Evolutionary conservation across 2,888 invertebrate genomes (phyloP).

Genomic region (Coremacera marginata): DNA sequence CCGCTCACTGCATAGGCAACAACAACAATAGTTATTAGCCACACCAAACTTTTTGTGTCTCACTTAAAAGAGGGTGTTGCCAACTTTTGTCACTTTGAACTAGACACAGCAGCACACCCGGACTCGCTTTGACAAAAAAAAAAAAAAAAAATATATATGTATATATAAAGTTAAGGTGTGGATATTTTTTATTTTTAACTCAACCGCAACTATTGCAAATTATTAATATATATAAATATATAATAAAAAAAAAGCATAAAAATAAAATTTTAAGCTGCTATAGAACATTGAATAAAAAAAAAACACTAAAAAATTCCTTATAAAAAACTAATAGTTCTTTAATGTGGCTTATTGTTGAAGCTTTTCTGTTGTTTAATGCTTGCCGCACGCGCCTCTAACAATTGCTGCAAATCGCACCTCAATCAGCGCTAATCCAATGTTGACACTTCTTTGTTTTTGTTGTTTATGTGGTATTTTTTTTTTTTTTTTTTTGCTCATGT

Average conservation of each 20-base stretch:
- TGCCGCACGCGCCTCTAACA: conserved; percentile 56
- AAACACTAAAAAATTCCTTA: neutral
- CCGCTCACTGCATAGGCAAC: too few relatives aligned
- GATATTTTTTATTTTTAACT: neutral
- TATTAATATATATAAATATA: too few relatives aligned
- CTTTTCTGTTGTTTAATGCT: neutral
- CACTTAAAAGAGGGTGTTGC: conserved; percentile 53
- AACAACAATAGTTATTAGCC: too few relatives aligned
- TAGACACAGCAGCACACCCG: conserved; percentile 13
- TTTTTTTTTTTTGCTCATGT: conserved; percentile 15
- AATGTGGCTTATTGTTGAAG: neutral
- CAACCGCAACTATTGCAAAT: neutral
- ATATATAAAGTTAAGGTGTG: too few relatives aligned
- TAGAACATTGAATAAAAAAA: neutral
- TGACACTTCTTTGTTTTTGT: conserved; percentile 24
- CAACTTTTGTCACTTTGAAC: conserved; percentile 62
- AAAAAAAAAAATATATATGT: too few relatives aligned
- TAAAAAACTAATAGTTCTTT: neutral
- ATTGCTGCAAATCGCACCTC: conserved; percentile 50
- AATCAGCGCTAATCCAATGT: conserved; percentile 37
- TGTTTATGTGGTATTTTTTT: neutral
- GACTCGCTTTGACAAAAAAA: neutral
- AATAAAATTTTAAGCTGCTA: neutral
- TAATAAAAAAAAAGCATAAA: neutral
- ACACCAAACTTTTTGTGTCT: too few relatives aligned